A percentile compares a stretch with the other conserved stretches of the same genome.
phyloP scores from a whole-genome alignment of 2,113 vertebrate genomes.

The Empidonax alnorum region DNA sequence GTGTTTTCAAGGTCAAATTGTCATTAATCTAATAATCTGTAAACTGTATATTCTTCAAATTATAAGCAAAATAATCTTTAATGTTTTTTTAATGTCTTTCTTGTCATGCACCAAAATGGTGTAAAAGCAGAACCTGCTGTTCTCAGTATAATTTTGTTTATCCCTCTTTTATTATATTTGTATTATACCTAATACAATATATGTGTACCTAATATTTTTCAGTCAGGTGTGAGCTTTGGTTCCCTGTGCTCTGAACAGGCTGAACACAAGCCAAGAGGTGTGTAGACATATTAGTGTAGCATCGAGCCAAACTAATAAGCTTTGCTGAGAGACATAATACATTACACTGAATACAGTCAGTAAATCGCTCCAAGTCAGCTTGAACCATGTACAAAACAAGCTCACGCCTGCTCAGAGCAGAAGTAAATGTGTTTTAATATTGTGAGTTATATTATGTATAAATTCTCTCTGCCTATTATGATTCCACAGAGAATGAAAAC shows the following conservation, averaged over 20 bases:
- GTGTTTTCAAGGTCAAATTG: constrained; percentile 81
- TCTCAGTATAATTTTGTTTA: constrained; percentile 44
- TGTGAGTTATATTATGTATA: neutral
- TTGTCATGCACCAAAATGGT: neutral
- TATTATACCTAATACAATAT: neutral
- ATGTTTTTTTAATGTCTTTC: constrained; percentile 1
- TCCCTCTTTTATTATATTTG: constrained; percentile 5
- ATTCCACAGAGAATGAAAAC: neutral
- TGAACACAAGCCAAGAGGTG: neutral
- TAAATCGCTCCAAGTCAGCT: neutral
- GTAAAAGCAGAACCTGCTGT: neutral
- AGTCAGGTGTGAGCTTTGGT: neutral
- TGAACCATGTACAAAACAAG: neutral
- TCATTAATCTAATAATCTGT: constrained; percentile 81
- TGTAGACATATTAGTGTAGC: neutral
- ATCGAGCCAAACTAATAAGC: neutral
- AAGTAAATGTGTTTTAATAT: rapidly evolving
- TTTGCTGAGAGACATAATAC: neutral
- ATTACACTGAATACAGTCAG: neutral
- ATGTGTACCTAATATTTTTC: neutral
- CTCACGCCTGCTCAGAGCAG: neutral
- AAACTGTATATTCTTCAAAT: constrained; percentile 77
- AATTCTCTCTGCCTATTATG: neutral
- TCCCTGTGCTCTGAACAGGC: neutral
- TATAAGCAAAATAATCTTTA: constrained; percentile 67